phyloP scores from a whole-genome alignment of 2,113 vertebrate species.

The Saguinus midas region DNA sequence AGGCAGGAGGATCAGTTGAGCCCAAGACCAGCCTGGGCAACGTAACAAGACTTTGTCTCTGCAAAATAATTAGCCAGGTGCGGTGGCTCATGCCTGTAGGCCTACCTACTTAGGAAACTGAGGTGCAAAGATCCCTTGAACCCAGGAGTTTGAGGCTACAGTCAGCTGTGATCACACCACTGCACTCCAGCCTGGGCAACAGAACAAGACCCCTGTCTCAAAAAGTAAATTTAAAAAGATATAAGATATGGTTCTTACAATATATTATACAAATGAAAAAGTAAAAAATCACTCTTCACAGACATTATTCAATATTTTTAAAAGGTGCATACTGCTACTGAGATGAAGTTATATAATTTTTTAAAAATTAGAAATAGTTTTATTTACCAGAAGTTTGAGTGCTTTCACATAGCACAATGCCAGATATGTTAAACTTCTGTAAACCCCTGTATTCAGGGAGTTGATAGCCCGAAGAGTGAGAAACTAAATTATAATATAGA shows the following conservation, averaged over 20 bases:
- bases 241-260: background rate
- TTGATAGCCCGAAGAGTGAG: background rate
- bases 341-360: background rate
- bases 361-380: background rate
- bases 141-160: too few species aligned
- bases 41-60: too few species aligned
- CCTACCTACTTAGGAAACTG: too few species aligned
- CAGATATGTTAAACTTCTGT: background rate
- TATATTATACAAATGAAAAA: background rate
- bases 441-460: background rate
- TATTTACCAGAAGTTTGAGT: background rate
- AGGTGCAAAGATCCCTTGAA: too few species aligned
- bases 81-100: too few species aligned
- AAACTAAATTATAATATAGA: background rate
- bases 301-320: background rate
- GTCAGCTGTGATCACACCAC: too few species aligned
- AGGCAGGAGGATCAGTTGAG: too few species aligned
- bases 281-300: background rate
- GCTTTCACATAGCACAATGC: background rate
- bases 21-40: too few species aligned
- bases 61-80: too few species aligned
- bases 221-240: background rate
- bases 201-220: too few species aligned
- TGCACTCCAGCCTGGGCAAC: too few species aligned
- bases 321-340: background rate